Conservation (phyloP, 2,888 invertebrate species). For the Phlogophora meticulosa region DNA sequence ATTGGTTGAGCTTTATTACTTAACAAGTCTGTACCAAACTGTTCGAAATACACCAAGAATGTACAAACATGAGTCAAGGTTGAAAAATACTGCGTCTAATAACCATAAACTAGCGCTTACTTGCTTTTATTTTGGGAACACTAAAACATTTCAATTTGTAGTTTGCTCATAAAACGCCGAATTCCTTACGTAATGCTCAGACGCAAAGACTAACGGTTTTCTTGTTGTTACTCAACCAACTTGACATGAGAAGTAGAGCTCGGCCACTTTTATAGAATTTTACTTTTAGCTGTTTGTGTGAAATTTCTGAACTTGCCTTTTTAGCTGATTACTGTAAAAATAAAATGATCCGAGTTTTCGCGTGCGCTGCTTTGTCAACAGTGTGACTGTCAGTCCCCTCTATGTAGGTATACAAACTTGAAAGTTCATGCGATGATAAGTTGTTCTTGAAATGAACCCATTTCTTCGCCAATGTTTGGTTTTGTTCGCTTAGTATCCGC, state of each 20-base stretch:
- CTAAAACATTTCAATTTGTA: constrained; percentile 51
- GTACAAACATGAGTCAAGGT: constrained; percentile 44
- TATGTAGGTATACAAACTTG: background rate
- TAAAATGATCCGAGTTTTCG: constrained; percentile 18
- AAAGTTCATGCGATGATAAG: background rate
- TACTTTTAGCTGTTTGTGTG: constrained; percentile 6
- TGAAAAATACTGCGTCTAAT: constrained; percentile 22
- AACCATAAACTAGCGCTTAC: constrained; percentile 38
- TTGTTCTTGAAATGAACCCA: background rate
- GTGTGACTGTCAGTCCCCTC: background rate
- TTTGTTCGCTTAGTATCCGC: background rate
- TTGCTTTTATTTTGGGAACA: constrained; percentile 36
- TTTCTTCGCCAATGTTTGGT: background rate
- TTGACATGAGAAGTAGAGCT: constrained; percentile 21
- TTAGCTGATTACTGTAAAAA: constrained; percentile 45
- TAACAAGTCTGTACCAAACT: constrained; percentile 25
- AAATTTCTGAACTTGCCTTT: constrained; percentile 20
- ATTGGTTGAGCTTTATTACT: constrained; percentile 27
- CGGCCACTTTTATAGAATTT: constrained; percentile 12
- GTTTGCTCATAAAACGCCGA: constrained; percentile 24
- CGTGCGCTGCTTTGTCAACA: background rate
- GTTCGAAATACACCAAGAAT: constrained; percentile 2
- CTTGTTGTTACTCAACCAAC: constrained; percentile 33
- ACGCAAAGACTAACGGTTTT: constrained; percentile 11
- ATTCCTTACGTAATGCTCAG: constrained; percentile 8